phyloP scores from a whole-genome alignment of 2,113 vertebrate species.

The Aleadryas rufinucha region DNA sequence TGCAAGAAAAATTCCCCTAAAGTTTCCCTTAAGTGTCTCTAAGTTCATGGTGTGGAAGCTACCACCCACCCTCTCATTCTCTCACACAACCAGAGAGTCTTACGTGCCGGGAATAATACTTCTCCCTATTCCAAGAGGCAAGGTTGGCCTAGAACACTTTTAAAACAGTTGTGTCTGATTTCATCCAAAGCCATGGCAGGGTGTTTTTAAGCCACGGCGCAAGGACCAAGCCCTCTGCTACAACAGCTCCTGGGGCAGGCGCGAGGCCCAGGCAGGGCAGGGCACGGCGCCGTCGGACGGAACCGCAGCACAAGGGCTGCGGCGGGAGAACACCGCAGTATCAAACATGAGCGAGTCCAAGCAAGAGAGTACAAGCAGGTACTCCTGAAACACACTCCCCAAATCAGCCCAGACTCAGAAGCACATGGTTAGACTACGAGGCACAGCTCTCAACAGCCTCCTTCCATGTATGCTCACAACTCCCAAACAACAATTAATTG shows the following conservation, averaged over 20 bases:
- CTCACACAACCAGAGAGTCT: too few relatives aligned
- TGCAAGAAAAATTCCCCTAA: neutral
- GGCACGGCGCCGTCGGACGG: accelerated
- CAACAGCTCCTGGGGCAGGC: neutral
- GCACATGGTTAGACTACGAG: accelerated
- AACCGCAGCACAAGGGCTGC: accelerated
- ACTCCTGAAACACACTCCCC: neutral
- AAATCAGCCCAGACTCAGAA: neutral
- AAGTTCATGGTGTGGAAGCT: neutral
- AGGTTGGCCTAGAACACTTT: neutral
- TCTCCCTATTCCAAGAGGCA: neutral
- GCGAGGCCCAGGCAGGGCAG: accelerated
- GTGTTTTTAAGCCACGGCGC: accelerated
- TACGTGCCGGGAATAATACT: neutral
- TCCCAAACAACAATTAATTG: neutral
- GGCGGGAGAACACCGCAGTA: accelerated
- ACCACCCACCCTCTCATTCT: neutral
- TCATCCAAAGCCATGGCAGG: neutral
- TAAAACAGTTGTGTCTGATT: neutral
- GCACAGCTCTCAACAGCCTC: neutral
- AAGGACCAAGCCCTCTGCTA: neutral
- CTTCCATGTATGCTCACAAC: accelerated
- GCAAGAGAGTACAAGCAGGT: neutral
- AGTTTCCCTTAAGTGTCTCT: neutral
- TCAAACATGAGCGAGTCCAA: accelerated